phyloP scores from a whole-genome alignment of 2,797 vertebrate species.

The Eulemur rubriventer region DNA sequence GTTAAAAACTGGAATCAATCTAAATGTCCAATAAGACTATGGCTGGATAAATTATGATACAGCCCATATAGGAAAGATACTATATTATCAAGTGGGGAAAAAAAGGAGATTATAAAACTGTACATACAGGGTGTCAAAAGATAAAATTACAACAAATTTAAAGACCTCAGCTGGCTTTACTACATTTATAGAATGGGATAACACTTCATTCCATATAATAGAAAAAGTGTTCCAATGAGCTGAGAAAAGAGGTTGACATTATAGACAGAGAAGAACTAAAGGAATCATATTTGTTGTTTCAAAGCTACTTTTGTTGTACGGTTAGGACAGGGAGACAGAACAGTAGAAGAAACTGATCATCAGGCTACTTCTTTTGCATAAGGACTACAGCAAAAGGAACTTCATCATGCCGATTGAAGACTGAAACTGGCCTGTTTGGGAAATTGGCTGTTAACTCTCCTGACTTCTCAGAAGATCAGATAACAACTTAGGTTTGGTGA shows the following conservation, averaged over 20 bases:
- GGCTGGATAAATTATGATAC: background rate
- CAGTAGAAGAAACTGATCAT: background rate
- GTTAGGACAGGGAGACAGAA: background rate
- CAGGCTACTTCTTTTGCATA: background rate
- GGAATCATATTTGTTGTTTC: background rate
- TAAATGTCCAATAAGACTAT: background rate
- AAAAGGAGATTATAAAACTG: background rate
- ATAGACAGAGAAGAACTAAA: background rate
- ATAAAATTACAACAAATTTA: background rate
- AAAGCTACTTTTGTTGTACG: background rate
- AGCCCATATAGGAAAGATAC: background rate
- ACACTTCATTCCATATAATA: background rate
- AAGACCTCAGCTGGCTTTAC: background rate
- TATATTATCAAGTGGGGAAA: background rate
- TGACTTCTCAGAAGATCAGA: background rate
- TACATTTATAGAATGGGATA: background rate
- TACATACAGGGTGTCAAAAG: background rate
- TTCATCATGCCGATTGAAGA: background rate
- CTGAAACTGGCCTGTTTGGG: background rate
- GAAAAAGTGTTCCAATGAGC: background rate
- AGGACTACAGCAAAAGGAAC: background rate
- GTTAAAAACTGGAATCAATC: background rate
- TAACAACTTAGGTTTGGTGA: background rate
- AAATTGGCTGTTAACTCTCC: background rate
- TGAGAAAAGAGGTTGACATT: background rate